Percentiles rank a stretch among this genome's conserved stretches.
Conservation (phyloP, 2,888 invertebrate genomes). For the Apotomis turbidana region DNA sequence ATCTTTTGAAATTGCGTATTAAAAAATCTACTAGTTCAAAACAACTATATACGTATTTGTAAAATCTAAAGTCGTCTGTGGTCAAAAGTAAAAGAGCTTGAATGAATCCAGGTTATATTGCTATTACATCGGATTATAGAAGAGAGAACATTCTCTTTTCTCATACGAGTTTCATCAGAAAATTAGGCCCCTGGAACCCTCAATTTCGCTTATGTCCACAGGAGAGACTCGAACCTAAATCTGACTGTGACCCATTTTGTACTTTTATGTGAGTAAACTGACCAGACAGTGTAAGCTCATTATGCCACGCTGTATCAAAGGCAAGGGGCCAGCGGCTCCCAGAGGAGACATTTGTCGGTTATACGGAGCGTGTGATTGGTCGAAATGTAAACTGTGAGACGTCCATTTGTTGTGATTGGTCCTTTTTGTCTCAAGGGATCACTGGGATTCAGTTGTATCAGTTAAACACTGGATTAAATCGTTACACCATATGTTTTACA, state of each 20-base stretch:
- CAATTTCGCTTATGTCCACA: too few species aligned
- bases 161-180: too few species aligned
- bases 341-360: constrained; percentile 16
- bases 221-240: too few species aligned
- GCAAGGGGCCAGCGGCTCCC: constrained; percentile 25
- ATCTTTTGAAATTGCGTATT: too few species aligned
- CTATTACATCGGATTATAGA: too few species aligned
- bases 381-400: constrained; percentile 16
- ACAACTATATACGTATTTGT: too few species aligned
- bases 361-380: constrained; percentile 28
- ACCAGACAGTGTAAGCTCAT: background rate
- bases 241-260: background rate
- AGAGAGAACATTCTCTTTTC: too few species aligned
- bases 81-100: too few species aligned
- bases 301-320: constrained; percentile 7
- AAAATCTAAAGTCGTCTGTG: too few species aligned
- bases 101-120: too few species aligned
- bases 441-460: constrained; percentile 1
- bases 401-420: constrained; percentile 15
- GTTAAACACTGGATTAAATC: background rate
- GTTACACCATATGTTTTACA: background rate
- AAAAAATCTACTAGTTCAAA: too few species aligned
- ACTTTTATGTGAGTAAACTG: background rate
- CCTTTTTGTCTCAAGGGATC: background rate
- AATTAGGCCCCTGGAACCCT: too few species aligned